Evolutionary conservation across 2,797 vertebrate species (phyloP), one percentile per base, ranked within the genome.

Genomic region (Spea hammondii): DNA sequence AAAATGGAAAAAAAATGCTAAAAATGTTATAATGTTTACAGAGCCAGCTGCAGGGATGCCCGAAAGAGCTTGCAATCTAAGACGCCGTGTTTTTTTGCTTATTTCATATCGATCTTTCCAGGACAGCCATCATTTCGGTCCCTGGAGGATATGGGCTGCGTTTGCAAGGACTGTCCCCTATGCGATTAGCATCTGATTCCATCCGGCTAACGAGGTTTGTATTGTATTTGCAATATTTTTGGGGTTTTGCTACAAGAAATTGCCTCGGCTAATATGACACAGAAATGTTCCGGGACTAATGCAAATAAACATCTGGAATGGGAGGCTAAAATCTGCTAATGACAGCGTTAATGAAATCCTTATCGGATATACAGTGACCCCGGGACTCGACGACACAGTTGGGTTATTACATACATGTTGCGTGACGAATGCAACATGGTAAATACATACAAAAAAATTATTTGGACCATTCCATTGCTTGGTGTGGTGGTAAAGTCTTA

Each of bases 161-260:
- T 32, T 65, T 9, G 10, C 64, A 9, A 54, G 6, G 70, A 80
- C 67, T 32, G 12, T 53, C 55, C 62, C 72, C 73, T 47, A 80
- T 76, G 68, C 69, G 12, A 81, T 81, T 81, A 81, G 54, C 74
- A 72, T 81, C 74, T 77, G 53, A 68, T 67, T 68, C 62, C 69
- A 57, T 11, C 53, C 60, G 4, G 17, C 11, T 81, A 77, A 81
- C 71, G 5, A 51, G 32, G 9, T 81, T 81, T 72, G 60, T 77
- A 81, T 77, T 49, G 79, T 53, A 81, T 77, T 81, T 81, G 55
- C 64, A 72, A 81, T 81, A 76, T 76, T 81, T 81, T 44, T 49
- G 65, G n/a, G 12, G 64, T 50, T 71, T 75, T 75, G 59, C 60
- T 12, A 71, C 60, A 70, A 71, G 68, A 80, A 80, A 80, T 67